These are phyloP conservation scores for Orycteropus afer DNA, from an alignment of 2,113 vertebrate genomes.

Conservation along the genomic window DNA sequence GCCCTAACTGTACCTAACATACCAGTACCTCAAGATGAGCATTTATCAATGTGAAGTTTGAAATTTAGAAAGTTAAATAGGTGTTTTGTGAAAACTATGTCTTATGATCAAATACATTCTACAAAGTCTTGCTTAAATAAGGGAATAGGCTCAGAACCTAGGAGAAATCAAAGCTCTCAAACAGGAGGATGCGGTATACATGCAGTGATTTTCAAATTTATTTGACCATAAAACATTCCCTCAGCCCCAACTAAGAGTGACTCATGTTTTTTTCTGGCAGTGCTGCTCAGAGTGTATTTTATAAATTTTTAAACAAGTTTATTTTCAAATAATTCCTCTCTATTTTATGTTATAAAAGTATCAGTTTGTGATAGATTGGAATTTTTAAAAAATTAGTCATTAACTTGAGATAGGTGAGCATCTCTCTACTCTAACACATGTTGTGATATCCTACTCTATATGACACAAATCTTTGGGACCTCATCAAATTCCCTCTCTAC, in stretches of 20 bases:
- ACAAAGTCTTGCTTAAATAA: background rate
- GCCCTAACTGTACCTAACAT: too few species aligned
- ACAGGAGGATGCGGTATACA: background rate
- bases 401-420: background rate
- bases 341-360: background rate
- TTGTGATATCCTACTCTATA: too few species aligned
- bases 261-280: slow-evolving; percentile 51
- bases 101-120: background rate
- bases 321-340: slow-evolving; percentile 31
- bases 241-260: background rate
- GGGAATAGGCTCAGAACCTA: background rate
- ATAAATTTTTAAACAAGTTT: slow-evolving; percentile 1
- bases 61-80: background rate
- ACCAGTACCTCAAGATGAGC: background rate
- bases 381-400: background rate
- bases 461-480: background rate
- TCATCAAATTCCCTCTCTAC: background rate
- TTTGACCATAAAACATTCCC: background rate
- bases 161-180: background rate
- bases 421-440: background rate
- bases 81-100: background rate
- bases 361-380: background rate
- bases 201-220: too few species aligned
- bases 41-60: background rate
- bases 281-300: background rate